Evolutionary conservation across 35 echinoderm and acorn worm species (phyloP).

Genomic region (Ptychodera flava): DNA sequence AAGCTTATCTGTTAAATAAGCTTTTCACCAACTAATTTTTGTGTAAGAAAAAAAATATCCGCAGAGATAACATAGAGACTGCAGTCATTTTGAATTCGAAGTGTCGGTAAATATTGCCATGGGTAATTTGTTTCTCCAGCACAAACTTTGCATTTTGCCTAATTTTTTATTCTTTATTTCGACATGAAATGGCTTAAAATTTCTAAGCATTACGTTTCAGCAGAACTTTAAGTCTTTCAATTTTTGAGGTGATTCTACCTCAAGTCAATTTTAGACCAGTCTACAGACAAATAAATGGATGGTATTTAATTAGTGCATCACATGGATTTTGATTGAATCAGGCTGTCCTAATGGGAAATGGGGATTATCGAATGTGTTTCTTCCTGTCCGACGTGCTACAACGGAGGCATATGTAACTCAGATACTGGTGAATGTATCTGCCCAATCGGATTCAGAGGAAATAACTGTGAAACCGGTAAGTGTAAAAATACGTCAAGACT

Average conservation of each 20-base stretch:
- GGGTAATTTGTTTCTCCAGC: too few relatives aligned
- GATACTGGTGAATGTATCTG: slow-evolving; percentile 63
- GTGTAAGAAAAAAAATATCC: too few relatives aligned
- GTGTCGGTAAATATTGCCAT: too few relatives aligned
- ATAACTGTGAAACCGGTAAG: slow-evolving; percentile 73
- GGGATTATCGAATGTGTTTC: slow-evolving; percentile 23
- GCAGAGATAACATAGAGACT: too few relatives aligned
- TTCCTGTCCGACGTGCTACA: slow-evolving; percentile 38
- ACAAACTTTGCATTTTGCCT: too few relatives aligned
- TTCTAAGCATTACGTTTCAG: too few relatives aligned
- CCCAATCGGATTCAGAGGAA: slow-evolving; percentile 72
- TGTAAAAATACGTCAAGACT: too few relatives aligned
- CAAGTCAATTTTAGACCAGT: not conserved
- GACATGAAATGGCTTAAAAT: too few relatives aligned
- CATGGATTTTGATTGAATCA: not conserved
- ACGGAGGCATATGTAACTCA: slow-evolving; percentile 58
- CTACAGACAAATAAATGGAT: not conserved
- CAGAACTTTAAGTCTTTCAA: not conserved
- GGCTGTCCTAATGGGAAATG: slow-evolving; percentile 13
- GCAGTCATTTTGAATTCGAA: too few relatives aligned
- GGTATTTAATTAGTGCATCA: not conserved
- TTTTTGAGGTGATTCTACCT: not conserved
- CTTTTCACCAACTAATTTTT: too few relatives aligned
- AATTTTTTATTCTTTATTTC: too few relatives aligned
- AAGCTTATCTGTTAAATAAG: too few relatives aligned